Percentiles rank a stretch among this genome's conserved stretches.
Conservation (phyloP, 2,113 vertebrate species). For the Oriolus oriolus region DNA sequence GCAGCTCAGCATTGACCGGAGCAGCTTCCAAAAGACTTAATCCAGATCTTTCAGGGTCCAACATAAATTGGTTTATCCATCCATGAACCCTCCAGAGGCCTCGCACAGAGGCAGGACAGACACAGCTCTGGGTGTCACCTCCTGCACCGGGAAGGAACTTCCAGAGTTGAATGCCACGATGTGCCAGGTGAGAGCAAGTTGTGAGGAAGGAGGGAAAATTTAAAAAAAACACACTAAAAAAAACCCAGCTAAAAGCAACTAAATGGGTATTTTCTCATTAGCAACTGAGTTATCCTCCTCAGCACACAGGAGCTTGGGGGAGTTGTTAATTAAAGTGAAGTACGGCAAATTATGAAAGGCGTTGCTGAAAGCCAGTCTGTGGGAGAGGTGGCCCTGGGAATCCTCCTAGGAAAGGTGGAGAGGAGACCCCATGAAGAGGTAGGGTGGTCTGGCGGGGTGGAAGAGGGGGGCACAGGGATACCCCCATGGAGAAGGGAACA, state of each 20-base stretch:
- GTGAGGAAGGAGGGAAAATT: not conserved
- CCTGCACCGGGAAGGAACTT: not conserved
- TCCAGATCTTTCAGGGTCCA: not conserved
- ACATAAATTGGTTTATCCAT: not conserved
- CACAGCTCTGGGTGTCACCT: not conserved
- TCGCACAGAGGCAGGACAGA: not conserved
- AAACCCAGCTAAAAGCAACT: not conserved
- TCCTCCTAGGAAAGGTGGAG: not conserved
- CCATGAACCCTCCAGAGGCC: not conserved
- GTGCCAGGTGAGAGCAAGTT: not conserved
- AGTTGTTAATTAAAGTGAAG: not conserved
- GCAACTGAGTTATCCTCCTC: not conserved
- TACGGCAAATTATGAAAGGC: not conserved
- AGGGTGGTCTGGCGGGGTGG: not conserved
- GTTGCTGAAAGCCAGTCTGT: not conserved
- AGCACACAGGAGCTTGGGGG: not conserved
- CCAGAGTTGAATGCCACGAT: not conserved
- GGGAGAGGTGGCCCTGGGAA: not conserved
- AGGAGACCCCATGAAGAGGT: not conserved
- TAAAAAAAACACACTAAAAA: not conserved
- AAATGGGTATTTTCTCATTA: not conserved
- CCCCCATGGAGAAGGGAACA: accelerated
- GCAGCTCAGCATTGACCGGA: not conserved
- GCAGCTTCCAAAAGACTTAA: not conserved
- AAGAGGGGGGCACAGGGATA: not conserved